Conservation (phyloP, 2,888 invertebrate genomes). For the Lottia gigantea region DNA sequence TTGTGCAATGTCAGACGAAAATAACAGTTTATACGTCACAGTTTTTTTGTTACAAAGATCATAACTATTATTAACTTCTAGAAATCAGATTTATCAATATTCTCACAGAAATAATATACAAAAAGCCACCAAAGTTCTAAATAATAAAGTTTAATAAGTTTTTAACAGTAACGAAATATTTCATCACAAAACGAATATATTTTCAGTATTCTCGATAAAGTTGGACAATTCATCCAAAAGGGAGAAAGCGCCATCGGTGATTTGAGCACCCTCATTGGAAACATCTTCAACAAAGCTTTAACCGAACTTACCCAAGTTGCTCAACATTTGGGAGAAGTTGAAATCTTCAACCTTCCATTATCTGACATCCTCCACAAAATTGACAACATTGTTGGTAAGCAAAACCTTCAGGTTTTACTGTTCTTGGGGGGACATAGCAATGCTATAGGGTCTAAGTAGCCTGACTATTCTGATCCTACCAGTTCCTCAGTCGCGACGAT, state of each 20-base stretch:
- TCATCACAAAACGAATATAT: too few species aligned
- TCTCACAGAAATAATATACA: not conserved
- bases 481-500: too few species aligned
- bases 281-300: constrained; percentile 18
- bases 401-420: not conserved
- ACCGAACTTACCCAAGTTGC: constrained; percentile 2
- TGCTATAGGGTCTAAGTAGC: too few species aligned
- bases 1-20: too few species aligned
- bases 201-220: not conserved
- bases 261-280: constrained; percentile 9
- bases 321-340: not conserved
- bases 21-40: too few species aligned
- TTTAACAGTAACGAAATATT: too few species aligned
- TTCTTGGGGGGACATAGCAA: too few species aligned
- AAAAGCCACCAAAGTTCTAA: not conserved
- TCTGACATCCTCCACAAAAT: constrained; percentile 10
- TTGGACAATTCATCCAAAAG: constrained; percentile 10
- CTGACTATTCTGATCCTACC: too few species aligned
- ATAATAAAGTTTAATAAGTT: too few species aligned
- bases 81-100: too few species aligned
- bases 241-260: constrained; percentile 8
- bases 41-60: too few species aligned
- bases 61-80: too few species aligned
- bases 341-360: not conserved
- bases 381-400: constrained; percentile 16